phyloP scores from a whole-genome alignment of 1,140 invertebrate species.

The Formica selysi region DNA sequence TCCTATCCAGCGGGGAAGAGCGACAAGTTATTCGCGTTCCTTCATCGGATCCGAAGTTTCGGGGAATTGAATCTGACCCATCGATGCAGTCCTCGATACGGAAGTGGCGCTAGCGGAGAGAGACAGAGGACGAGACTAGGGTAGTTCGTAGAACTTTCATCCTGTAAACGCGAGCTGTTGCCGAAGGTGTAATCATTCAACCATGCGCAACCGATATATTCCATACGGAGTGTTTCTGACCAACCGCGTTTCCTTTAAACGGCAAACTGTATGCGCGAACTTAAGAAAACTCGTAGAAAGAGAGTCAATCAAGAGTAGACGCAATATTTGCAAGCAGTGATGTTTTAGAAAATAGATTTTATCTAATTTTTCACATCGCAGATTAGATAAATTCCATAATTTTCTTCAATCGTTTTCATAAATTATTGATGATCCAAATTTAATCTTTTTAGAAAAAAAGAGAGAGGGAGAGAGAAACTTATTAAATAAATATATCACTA shows the following conservation, averaged over 20 bases:
- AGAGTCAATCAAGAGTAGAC: slow-evolving; percentile 3
- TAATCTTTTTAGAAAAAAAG: background rate
- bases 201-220: background rate
- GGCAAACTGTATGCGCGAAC: background rate
- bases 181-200: slow-evolving; percentile 20
- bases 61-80: slow-evolving; percentile 38
- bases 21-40: slow-evolving; percentile 62
- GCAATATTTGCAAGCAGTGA: background rate
- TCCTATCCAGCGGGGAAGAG: background rate
- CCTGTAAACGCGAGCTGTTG: slow-evolving; percentile 32
- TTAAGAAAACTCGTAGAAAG: background rate
- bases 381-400: background rate
- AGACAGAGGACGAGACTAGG: background rate
- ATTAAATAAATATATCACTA: slow-evolving; percentile 7
- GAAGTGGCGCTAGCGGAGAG: background rate
- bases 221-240: slow-evolving; percentile 1
- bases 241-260: slow-evolving; percentile 4
- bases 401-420: background rate
- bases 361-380: background rate
- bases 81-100: slow-evolving; percentile 52
- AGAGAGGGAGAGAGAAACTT: background rate
- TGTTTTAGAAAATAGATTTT: background rate
- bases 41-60: slow-evolving; percentile 41
- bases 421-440: background rate
- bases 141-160: slow-evolving; percentile 44